Conservation (phyloP, 2,888 invertebrate genomes). For the Mythimna pallens region DNA sequence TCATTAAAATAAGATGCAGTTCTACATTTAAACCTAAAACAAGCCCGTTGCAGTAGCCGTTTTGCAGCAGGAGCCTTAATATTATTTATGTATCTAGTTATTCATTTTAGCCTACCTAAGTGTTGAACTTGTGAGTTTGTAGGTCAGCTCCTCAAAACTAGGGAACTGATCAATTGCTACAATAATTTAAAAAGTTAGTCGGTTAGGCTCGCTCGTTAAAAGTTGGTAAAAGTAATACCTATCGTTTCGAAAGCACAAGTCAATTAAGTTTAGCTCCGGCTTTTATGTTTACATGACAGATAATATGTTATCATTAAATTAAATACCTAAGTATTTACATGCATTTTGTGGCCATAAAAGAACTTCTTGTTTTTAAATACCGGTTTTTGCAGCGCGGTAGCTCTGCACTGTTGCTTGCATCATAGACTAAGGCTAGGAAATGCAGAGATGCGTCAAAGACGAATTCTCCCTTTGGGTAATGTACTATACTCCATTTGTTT, state of each 20-base stretch:
- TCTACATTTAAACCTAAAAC: neutral
- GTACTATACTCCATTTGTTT: no score
- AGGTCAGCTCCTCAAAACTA: conserved; percentile 10
- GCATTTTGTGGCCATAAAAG: conserved; percentile 54
- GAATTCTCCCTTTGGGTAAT: neutral
- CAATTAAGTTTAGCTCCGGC: conserved; percentile 16
- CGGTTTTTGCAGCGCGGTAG: conserved; percentile 68
- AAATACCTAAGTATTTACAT: conserved; percentile 28
- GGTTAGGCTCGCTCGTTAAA: neutral
- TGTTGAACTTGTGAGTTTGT: neutral
- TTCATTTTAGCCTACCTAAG: neutral
- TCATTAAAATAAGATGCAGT: neutral
- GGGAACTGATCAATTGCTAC: neutral
- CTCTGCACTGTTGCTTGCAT: conserved; percentile 62
- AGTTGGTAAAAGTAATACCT: conserved; percentile 17
- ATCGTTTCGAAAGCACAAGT: conserved; percentile 26
- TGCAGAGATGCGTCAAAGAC: conserved; percentile 29
- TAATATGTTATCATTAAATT: conserved; percentile 39
- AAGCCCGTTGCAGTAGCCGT: no score
- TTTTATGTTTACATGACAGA: conserved; percentile 36
- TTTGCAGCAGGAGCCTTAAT: no score
- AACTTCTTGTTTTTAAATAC: conserved; percentile 60
- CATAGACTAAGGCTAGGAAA: conserved; percentile 62
- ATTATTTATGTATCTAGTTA: no score
- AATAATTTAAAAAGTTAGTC: conserved; percentile 10